phyloP scores from a whole-genome alignment of 2,113 vertebrate species.

The Hypocryptadius cinnamomeus region DNA sequence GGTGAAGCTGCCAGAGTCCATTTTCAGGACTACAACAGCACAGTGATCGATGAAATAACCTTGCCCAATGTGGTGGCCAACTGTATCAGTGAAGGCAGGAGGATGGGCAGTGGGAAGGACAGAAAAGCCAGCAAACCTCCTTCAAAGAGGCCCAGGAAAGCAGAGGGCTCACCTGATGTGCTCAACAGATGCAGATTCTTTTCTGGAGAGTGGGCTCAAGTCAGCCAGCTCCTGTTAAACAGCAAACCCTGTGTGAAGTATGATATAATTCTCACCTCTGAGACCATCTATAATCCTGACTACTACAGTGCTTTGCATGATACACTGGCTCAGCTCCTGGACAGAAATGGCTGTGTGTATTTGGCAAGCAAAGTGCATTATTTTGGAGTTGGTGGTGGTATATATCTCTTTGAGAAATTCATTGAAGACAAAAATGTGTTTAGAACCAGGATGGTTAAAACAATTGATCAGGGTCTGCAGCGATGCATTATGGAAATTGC shows the following conservation, averaged over 20 bases:
- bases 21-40: slow-evolving; percentile 96
- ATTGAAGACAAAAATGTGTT: slow-evolving; percentile 77
- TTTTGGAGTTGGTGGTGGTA: slow-evolving; percentile 91
- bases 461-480: slow-evolving; percentile 81
- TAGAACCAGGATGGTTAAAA: slow-evolving; percentile 68
- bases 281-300: slow-evolving; percentile 90
- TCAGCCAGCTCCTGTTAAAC: slow-evolving; percentile 73
- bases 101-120: background rate
- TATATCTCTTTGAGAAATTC: slow-evolving; percentile 83
- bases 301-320: slow-evolving; percentile 82
- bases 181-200: slow-evolving; percentile 79
- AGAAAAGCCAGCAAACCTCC: background rate
- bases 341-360: slow-evolving; percentile 74
- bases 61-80: slow-evolving; percentile 83
- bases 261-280: slow-evolving; percentile 88
- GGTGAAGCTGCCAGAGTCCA: slow-evolving; percentile 78
- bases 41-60: slow-evolving; percentile 88
- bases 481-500: slow-evolving; percentile 79
- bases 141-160: slow-evolving; percentile 57
- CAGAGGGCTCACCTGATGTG: background rate
- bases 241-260: slow-evolving; percentile 72
- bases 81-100: slow-evolving; percentile 15
- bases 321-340: slow-evolving; percentile 74
- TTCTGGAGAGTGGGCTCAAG: slow-evolving; percentile 88
- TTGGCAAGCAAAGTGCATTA: slow-evolving; percentile 91